phyloP scores from a whole-genome alignment of 2,797 vertebrate genomes.

The Numenius phaeopus region DNA sequence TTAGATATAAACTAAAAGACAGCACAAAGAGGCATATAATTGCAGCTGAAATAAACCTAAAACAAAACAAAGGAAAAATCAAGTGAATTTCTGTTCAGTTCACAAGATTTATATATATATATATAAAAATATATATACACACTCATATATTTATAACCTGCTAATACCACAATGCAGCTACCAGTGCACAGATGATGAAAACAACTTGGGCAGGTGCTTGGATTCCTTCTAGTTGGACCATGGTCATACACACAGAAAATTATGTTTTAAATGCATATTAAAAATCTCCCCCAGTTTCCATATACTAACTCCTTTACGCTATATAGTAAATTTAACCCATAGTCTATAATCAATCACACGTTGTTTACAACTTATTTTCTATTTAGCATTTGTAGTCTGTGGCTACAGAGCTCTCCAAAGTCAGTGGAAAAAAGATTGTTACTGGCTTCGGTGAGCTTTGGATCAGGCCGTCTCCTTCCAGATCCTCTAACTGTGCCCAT shows the following conservation, averaged over 20 bases:
- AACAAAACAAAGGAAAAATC: conserved; percentile 5
- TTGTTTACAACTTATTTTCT: background rate
- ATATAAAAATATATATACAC: background rate
- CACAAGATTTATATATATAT: background rate
- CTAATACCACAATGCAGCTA: conserved; percentile 5
- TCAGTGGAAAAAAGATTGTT: background rate
- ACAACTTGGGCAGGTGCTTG: background rate
- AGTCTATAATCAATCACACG: background rate
- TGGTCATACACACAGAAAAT: background rate
- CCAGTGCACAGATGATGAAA: background rate
- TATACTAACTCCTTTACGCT: background rate
- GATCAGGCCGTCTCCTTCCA: background rate
- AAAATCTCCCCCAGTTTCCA: background rate
- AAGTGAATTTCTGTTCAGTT: background rate
- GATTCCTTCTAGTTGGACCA: background rate
- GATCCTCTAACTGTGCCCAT: background rate
- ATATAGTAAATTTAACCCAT: background rate
- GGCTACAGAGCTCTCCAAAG: conserved; percentile 3
- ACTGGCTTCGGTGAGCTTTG: background rate
- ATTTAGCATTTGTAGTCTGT: background rate
- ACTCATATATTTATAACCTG: background rate
- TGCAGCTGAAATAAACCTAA: conserved; percentile 10
- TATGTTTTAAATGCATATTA: background rate
- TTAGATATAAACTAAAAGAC: conserved; percentile 13
- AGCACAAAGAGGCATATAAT: background rate